Conservation (phyloP, 2,113 vertebrate species). For the Glaucomys volans region DNA sequence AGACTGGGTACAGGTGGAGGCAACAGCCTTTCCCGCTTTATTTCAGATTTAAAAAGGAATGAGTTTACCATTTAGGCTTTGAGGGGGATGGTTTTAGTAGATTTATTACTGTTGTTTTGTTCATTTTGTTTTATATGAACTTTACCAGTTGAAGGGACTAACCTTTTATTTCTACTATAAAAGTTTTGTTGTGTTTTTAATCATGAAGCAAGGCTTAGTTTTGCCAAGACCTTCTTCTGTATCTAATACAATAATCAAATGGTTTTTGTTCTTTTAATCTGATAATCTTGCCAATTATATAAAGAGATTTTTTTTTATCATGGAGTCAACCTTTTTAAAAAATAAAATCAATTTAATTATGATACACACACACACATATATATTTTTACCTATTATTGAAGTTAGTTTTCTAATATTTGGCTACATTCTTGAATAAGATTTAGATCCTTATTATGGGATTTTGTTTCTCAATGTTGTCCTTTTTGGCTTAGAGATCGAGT, state of each 20-base stretch:
- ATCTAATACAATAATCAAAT: background rate
- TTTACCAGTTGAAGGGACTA: background rate
- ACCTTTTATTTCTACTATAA: background rate
- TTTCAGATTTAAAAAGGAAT: background rate
- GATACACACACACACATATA: background rate
- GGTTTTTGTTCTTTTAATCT: background rate
- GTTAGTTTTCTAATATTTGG: background rate
- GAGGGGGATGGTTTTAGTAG: background rate
- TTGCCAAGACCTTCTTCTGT: background rate
- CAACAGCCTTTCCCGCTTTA: background rate
- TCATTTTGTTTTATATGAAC: background rate
- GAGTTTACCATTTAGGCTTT: background rate
- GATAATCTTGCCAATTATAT: background rate
- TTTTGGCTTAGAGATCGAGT: background rate
- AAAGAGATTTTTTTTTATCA: background rate
- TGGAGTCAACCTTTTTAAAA: background rate
- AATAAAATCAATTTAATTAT: background rate
- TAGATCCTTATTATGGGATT: no score
- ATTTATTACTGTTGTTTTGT: background rate
- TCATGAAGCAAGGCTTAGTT: background rate
- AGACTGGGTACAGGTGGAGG: background rate
- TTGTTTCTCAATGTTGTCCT: background rate
- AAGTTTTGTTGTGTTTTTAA: background rate
- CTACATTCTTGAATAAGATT: background rate
- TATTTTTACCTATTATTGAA: background rate